These are phyloP conservation scores for Volucella zonaria DNA, from an alignment of 2,888 invertebrate species.

Conservation along the genomic window DNA sequence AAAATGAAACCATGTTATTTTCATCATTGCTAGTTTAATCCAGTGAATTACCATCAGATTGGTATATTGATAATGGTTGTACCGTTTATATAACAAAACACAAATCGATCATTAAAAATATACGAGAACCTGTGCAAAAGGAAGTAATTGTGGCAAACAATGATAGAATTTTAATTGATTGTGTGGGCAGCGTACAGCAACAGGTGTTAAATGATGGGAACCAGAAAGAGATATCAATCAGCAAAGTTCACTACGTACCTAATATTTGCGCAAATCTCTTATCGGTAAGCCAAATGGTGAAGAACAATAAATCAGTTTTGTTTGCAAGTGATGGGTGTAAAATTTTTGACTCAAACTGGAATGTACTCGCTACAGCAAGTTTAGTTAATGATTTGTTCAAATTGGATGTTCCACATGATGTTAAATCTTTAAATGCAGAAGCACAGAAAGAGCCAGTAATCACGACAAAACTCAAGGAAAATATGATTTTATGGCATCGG, in stretches of 20 bases:
- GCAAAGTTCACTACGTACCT: slow-evolving; percentile 37
- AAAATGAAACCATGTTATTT: slow-evolving; percentile 32
- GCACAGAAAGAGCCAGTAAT: slow-evolving; percentile 38
- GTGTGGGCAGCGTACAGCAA: no score
- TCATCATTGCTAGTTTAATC: slow-evolving; percentile 41
- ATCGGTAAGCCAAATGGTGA: no score
- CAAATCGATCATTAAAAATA: slow-evolving; percentile 33
- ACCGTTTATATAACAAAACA: slow-evolving; percentile 43
- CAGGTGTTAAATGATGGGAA: neutral
- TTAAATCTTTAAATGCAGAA: slow-evolving; percentile 31
- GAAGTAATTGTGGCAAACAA: slow-evolving; percentile 46
- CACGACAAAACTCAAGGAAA: no score
- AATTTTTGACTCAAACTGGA: no score
- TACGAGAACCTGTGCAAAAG: slow-evolving; percentile 18
- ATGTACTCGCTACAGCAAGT: slow-evolving; percentile 42
- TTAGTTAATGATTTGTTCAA: slow-evolving; percentile 51
- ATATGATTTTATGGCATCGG: no score
- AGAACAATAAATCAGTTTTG: no score
- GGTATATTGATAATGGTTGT: slow-evolving; percentile 33
- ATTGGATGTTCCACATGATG: slow-evolving; percentile 31
- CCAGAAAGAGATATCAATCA: slow-evolving; percentile 42
- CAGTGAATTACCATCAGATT: slow-evolving; percentile 42
- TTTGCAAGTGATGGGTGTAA: no score
- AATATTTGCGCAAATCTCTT: slow-evolving; percentile 54
- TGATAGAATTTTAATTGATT: neutral